Conservation (phyloP, 2,888 invertebrate genomes). For the Flabesymbios commensalis region DNA sequence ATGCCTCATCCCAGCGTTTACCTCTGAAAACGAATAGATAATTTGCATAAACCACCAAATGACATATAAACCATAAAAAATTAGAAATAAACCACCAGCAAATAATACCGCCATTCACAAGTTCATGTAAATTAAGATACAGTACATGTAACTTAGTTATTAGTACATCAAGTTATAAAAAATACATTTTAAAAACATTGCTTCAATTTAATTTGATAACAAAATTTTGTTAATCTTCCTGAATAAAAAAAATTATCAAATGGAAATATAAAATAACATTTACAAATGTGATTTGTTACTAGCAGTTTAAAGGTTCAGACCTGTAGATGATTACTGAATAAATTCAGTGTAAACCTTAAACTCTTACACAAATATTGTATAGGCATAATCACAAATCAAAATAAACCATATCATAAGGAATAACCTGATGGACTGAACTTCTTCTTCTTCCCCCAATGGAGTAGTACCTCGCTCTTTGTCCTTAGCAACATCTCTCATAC, state of each 20-base stretch:
- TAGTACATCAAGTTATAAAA: neutral
- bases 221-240: neutral
- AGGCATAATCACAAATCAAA: neutral
- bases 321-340: too few relatives aligned
- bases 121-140: neutral
- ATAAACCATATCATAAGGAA: neutral
- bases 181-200: neutral
- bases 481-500: slow-evolving; percentile 83
- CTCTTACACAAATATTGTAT: too few relatives aligned
- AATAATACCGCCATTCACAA: neutral
- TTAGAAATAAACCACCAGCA: too few relatives aligned
- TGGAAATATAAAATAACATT: too few relatives aligned
- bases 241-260: too few relatives aligned
- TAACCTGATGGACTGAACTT: slow-evolving; percentile 50
- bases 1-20: slow-evolving; percentile 92
- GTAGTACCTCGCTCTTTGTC: slow-evolving; percentile 65
- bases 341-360: too few relatives aligned
- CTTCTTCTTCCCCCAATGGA: slow-evolving; percentile 65
- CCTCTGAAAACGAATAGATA: slow-evolving; percentile 70
- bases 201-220: slow-evolving; percentile 1
- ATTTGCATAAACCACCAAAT: neutral
- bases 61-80: too few relatives aligned
- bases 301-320: too few relatives aligned
- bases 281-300: too few relatives aligned
- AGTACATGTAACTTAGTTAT: neutral